Base-by-base conservation (phyloP, 2,113 vertebrate species). In the Chrysemys picta region DNA sequence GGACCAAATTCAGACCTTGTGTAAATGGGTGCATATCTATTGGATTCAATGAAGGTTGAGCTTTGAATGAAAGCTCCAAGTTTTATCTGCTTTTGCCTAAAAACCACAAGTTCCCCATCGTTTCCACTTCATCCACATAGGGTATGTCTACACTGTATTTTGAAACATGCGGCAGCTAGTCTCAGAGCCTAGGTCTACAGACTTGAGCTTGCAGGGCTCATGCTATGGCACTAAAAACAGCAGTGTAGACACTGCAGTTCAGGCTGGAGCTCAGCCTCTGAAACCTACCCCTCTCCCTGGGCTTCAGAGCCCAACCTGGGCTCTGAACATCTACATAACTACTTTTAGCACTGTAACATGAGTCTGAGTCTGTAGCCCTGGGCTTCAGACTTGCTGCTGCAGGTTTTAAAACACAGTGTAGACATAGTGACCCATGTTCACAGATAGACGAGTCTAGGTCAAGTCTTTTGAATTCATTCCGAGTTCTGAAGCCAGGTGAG, bases 401-500 rank as follows among this genome's bases (percentile, higher is more conserved):
- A 10, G n/a, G 19, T 72, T 35, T 62, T 62, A 62, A 62, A 62
- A 21, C 35, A n/a, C 4, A n/a, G 62, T n/a, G 7, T 69, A 69
- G 35, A 17, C 31, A 8, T 69, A 82, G 53, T 72, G 38, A 35
- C 27, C 14, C 13, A 25, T n/a, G 29, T 87, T 92, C 83, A 65
- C 5, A 2, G 50, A 91, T 89, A 96, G 86, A 89, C 79, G 91
- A 96, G 89, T 93, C 79, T 80, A 93, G 85, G 25, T 88, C 4
- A 1, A 49, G 5, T 3, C 47, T 72, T 86, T 84, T 88, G 53
- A 72, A 91, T 97, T 96, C 95, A 50, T 92, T 96, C 93, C 91
- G 35, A 88, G 89, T 25, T 25, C 6, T 25, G 42, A 45, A 45
- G 91, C 95, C 95, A 96, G 96, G 96, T 97, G 94, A 96, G 85